Conservation (phyloP, 2,797 vertebrate genomes). For the Etheostoma nigrum region DNA sequence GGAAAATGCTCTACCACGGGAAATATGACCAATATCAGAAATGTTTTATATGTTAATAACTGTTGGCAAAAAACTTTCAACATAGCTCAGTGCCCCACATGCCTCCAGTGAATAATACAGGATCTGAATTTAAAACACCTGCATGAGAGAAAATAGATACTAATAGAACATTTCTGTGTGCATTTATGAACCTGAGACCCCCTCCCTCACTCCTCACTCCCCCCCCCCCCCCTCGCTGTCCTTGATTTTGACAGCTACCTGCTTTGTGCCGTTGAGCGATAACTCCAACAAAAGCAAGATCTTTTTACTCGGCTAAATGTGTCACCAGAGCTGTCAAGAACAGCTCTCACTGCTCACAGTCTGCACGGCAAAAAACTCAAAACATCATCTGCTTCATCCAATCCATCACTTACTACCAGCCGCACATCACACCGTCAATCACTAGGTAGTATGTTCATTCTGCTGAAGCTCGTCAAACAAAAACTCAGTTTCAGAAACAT, state of each 20-base stretch:
- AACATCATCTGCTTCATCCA: background rate
- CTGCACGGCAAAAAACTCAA: background rate
- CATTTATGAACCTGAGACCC: slow-evolving; percentile 36
- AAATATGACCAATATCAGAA: slow-evolving; percentile 4
- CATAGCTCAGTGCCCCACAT: background rate
- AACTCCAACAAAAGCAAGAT: slow-evolving; percentile 47
- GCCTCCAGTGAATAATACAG: background rate
- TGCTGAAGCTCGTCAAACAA: background rate
- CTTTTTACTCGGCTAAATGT: slow-evolving; percentile 36
- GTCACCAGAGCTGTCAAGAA: slow-evolving; percentile 31
- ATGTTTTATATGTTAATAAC: slow-evolving; percentile 21
- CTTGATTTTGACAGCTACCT: slow-evolving; percentile 55
- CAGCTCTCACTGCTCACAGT: background rate
- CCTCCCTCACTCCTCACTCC: background rate
- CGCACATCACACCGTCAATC: slow-evolving; percentile 22
- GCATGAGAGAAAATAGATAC: slow-evolving; percentile 25
- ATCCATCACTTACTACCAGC: slow-evolving; percentile 5
- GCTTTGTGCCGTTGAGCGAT: slow-evolving; percentile 19
- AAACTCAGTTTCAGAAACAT: slow-evolving; percentile 11
- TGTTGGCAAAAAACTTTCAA: slow-evolving; percentile 19
- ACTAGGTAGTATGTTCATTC: slow-evolving; percentile 4
- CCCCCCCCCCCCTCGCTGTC: background rate
- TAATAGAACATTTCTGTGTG: slow-evolving; percentile 16
- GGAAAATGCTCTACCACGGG: background rate
- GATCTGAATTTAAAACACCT: slow-evolving; percentile 41